These are phyloP conservation scores for Chalcis sispes DNA, from an alignment of 2,888 invertebrate species.

Conservation along the genomic window DNA sequence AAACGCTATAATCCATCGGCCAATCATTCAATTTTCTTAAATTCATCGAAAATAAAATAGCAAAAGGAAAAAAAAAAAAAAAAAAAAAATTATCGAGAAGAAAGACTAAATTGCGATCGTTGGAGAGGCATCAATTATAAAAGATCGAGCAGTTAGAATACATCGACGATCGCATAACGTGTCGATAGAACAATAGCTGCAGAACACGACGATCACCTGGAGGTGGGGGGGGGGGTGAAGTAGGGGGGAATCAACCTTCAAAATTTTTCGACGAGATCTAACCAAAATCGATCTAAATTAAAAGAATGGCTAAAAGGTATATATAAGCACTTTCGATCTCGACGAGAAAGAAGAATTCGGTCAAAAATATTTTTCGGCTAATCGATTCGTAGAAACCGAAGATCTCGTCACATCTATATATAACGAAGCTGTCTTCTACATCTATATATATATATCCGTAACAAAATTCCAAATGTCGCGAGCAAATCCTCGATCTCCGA, in stretches of 20 bases:
- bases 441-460: neutral
- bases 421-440: neutral
- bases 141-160: neutral
- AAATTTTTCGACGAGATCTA: neutral
- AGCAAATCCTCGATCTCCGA: too few relatives aligned
- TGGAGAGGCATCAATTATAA: neutral
- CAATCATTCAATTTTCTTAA: conserved; percentile 12
- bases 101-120: neutral
- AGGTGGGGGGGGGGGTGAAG: neutral
- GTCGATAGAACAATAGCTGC: neutral
- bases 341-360: conserved; percentile 8
- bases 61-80: neutral
- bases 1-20: neutral
- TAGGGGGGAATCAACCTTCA: neutral
- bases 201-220: neutral
- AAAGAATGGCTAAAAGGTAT: neutral
- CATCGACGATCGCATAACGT: neutral
- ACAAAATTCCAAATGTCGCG: too few relatives aligned
- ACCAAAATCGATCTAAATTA: too few relatives aligned
- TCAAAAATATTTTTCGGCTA: neutral
- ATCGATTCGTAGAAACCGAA: conserved; percentile 42
- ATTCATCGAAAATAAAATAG: neutral
- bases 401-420: conserved; percentile 3
- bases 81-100: neutral
- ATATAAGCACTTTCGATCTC: conserved; percentile 13